These are phyloP conservation scores for Erebia ligea DNA, from an alignment of 2,888 invertebrate species.

Conservation along the genomic window DNA sequence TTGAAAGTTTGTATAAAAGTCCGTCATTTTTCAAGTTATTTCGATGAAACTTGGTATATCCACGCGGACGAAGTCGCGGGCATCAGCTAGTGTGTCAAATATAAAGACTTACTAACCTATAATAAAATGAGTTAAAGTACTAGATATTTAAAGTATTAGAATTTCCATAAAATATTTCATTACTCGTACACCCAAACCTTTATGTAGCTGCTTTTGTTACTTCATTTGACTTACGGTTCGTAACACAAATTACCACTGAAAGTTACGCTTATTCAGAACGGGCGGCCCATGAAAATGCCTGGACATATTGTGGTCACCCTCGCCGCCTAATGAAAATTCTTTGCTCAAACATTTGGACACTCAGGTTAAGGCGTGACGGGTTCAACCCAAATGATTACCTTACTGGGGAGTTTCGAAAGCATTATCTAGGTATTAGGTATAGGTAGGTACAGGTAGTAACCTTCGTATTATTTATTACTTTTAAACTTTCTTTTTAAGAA, in stretches of 20 bases:
- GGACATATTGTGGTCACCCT: conserved; percentile 43
- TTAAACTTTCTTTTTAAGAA: too few relatives aligned
- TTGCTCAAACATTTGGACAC: conserved; percentile 47
- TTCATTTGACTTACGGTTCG: not conserved
- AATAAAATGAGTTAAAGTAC: too few relatives aligned
- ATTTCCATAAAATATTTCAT: too few relatives aligned
- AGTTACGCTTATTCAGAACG: conserved; percentile 31
- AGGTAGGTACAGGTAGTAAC: too few relatives aligned
- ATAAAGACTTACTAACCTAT: too few relatives aligned
- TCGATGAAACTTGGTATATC: too few relatives aligned
- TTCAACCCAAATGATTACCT: conserved; percentile 39
- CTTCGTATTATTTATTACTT: too few relatives aligned
- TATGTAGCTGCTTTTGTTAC: not conserved
- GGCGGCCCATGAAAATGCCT: conserved; percentile 34
- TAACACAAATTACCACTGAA: conserved; percentile 13
- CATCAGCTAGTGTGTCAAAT: too few relatives aligned
- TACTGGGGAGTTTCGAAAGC: not conserved
- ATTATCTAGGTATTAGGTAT: not conserved
- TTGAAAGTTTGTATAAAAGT: too few relatives aligned
- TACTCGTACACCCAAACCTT: not conserved
- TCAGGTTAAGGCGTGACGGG: conserved; percentile 41
- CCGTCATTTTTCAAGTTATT: too few relatives aligned
- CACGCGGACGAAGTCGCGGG: too few relatives aligned
- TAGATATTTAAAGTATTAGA: too few relatives aligned
- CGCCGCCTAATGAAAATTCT: conserved; percentile 51